These are phyloP conservation scores for Drosophila atripex DNA, from an alignment of 2,888 invertebrate genomes.

Conservation along the genomic window DNA sequence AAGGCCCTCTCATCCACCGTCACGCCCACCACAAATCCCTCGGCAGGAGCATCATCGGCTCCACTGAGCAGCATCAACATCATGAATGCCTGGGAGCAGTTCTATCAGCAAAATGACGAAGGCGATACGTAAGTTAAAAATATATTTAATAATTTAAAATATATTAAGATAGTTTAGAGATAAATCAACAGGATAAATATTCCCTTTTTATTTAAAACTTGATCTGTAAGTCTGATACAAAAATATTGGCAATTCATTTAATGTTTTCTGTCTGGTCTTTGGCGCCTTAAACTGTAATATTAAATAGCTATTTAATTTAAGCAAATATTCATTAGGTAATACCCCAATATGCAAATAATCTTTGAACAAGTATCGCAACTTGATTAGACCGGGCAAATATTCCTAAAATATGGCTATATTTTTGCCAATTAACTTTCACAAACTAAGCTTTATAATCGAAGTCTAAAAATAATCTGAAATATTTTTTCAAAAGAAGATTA, in stretches of 20 bases:
- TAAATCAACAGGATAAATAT: background rate
- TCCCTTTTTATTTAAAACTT: background rate
- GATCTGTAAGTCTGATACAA: background rate
- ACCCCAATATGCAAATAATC: conserved; percentile 10
- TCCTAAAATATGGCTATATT: conserved; percentile 2
- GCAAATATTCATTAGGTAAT: conserved; percentile 8
- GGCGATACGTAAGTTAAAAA: conserved; percentile 92
- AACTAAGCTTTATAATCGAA: too few relatives aligned
- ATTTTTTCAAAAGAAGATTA: background rate
- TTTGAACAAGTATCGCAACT: conserved; percentile 19
- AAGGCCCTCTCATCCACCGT: conserved; percentile 25
- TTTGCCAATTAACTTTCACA: conserved; percentile 2
- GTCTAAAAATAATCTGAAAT: conserved; percentile 3
- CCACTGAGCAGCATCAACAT: conserved; percentile 68
- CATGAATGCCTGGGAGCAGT: conserved; percentile 86
- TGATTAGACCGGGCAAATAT: conserved; percentile 5
- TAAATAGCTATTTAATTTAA: background rate
- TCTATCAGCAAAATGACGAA: conserved; percentile 91
- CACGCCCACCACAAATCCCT: conserved; percentile 39
- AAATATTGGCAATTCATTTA: background rate
- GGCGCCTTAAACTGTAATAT: background rate
- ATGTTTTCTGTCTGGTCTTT: background rate
- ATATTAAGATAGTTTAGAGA: background rate
- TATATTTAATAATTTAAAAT: too few relatives aligned
- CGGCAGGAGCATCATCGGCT: conserved; percentile 55